Evolutionary conservation across 2,113 vertebrate species (phyloP), one percentile per base, ranked within the genome.

Genomic region (Poeciliopsis prolifica): DNA sequence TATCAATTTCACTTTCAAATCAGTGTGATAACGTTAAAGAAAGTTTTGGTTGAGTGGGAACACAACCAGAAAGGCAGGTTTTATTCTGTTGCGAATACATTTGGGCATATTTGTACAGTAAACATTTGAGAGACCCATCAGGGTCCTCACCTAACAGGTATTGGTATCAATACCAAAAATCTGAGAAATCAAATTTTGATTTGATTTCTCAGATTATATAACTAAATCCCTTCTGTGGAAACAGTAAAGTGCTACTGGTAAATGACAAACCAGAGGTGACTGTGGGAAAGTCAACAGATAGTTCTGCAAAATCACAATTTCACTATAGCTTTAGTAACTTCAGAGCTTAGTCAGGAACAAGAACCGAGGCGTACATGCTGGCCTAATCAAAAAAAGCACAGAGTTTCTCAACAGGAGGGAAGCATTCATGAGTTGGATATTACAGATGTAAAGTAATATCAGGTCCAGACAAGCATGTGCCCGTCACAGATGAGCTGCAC

Each of bases 301-400:
- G 71, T 85, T 91, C 74, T 83, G 77, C 69, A 85, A 80, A 78
- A 70, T 60, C 14, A 70, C 42, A 48, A 51, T 77, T 74, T 67
- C 40, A 61, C 63, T 68, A 37, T 28, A 42, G n/a, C 31, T 82
- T 74, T 78, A n/a, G 12, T n/a, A 40, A 61, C 65, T 78, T 70
- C 17, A 51, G 29, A 33, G 37, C 70, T 75, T 22, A 35, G 30
- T 3, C 8, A 40, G 33, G 74, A 80, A 74, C 26, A 71, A 31
- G 26, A 22, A 42, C 54, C 7, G 40, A 66, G 22, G 31, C 11
- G 64, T 7, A 77, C 4, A 48, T 78, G 83, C 81, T 86, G 81
- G 79, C 44, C 51, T 72, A 60, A 76, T 70, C 75, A 84, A 77
- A 82, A 89, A 74, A 13, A 0, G 29, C 24, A 30, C 54, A 76